A percentile compares a stretch with the other conserved stretches of the same genome.
Evolutionary conservation across 2,888 invertebrate genomes (phyloP).

Genomic region (Apeira syringaria): DNA sequence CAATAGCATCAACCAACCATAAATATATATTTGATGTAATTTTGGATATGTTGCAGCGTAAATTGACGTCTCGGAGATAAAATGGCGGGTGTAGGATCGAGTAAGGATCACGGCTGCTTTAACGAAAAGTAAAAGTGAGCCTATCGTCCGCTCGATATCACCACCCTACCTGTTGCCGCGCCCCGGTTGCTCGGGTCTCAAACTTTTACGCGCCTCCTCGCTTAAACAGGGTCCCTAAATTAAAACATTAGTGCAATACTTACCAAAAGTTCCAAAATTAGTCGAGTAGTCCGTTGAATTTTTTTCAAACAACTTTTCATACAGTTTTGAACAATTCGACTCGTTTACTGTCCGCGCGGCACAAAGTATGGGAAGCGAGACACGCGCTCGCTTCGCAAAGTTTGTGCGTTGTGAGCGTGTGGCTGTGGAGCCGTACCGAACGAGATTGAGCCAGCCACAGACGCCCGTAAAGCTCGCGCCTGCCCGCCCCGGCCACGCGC

Average conservation of each 20-base stretch:
- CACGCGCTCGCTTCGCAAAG: constrained; percentile 45
- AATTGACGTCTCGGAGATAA: constrained; percentile 40
- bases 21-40: no score
- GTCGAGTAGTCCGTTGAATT: neutral
- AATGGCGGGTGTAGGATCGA: constrained; percentile 57
- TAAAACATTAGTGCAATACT: constrained; percentile 41
- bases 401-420: constrained; percentile 43
- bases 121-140: constrained; percentile 60
- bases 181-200: constrained; percentile 45
- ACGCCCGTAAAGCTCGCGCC: constrained; percentile 5
- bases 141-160: constrained; percentile 63
- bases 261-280: constrained; percentile 49
- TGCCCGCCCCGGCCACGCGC: constrained; percentile 22
- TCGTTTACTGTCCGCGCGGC: neutral
- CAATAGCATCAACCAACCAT: no score
- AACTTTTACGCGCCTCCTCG: constrained; percentile 64
- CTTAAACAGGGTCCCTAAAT: constrained; percentile 30
- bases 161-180: constrained; percentile 67
- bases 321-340: constrained; percentile 56
- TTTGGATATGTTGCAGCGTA: constrained; percentile 18
- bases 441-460: constrained; percentile 44
- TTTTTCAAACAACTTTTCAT: constrained; percentile 45
- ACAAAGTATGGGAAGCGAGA: constrained; percentile 54
- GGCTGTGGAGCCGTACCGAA: constrained; percentile 41
- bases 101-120: constrained; percentile 55